Percentiles rank a stretch among this genome's conserved stretches.
phyloP scores from a whole-genome alignment of 1,140 invertebrate genomes.

The Polyergus mexicanus region DNA sequence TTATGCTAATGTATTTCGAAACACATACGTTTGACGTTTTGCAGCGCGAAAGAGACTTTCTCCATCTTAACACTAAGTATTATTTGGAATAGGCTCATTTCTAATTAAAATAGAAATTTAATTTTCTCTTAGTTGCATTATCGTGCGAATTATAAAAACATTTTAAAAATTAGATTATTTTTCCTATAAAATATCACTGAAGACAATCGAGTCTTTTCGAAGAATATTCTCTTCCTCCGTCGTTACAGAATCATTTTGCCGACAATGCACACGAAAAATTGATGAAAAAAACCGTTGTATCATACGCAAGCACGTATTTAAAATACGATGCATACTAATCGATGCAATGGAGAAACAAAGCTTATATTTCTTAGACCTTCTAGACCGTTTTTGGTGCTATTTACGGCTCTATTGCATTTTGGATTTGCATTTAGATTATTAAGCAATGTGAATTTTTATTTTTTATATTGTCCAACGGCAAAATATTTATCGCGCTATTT shows the following conservation, averaged over 20 bases:
- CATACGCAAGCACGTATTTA: not conserved
- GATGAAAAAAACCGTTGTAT: not conserved
- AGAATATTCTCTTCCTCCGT: slow-evolving; percentile 9
- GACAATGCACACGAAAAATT: not conserved
- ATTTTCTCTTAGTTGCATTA: not conserved
- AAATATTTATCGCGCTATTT: slow-evolving; percentile 5
- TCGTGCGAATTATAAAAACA: not conserved
- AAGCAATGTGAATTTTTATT: slow-evolving; percentile 11
- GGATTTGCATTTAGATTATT: slow-evolving; percentile 53
- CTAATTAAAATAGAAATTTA: not conserved
- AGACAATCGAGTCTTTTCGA: slow-evolving; percentile 47
- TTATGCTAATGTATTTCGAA: not conserved
- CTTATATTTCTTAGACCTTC: not conserved
- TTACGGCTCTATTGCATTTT: slow-evolving; percentile 53
- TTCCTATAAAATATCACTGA: slow-evolving; percentile 32
- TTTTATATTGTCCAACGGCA: slow-evolving; percentile 29
- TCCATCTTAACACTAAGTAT: not conserved
- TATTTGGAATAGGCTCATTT: not conserved
- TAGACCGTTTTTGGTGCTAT: slow-evolving; percentile 16
- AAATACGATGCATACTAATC: not conserved
- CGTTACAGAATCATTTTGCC: slow-evolving; percentile 1
- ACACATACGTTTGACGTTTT: not conserved
- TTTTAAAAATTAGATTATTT: slow-evolving; percentile 6
- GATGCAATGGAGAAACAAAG: not conserved
- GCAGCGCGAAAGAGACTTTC: not conserved